A percentile compares a stretch with the other conserved stretches of the same genome.
Evolutionary conservation across 2,113 vertebrate genomes (phyloP).

Genomic region (Nycticryphes semicollaris): DNA sequence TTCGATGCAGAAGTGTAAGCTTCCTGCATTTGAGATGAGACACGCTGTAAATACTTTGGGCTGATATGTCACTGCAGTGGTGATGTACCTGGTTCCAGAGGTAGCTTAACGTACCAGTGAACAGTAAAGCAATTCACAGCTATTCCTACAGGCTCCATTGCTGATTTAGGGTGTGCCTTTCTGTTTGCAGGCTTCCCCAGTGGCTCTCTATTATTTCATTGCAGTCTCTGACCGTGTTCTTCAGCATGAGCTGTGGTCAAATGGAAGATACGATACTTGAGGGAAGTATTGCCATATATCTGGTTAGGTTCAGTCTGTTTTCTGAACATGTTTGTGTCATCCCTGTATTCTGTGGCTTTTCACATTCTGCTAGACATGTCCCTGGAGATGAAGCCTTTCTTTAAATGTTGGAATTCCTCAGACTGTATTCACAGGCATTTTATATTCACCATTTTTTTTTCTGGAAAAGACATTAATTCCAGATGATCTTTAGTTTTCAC

Average conservation of each 20-base stretch:
- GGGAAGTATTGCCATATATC: not conserved
- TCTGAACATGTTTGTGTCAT: not conserved
- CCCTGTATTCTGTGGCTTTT: not conserved
- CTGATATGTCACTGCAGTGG: not conserved
- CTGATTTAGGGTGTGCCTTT: not conserved
- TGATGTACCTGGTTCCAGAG: not conserved
- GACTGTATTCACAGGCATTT: not conserved
- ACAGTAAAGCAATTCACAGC: not conserved
- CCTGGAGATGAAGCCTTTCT: not conserved
- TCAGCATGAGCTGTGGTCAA: not conserved
- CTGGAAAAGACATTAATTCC: not conserved
- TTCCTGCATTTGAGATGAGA: not conserved
- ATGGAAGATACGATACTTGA: not conserved
- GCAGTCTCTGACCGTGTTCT: not conserved
- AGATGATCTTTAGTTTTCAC: not conserved
- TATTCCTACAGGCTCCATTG: not conserved
- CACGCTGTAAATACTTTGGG: not conserved
- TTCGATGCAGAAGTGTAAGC: not conserved
- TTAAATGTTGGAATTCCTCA: not conserved
- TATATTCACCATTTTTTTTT: not conserved
- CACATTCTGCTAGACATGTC: not conserved
- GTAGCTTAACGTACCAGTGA: not conserved
- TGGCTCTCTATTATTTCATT: not conserved
- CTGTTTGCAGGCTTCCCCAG: not conserved
- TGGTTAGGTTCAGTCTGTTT: not conserved